A percentile compares a stretch with the other conserved stretches of the same genome.
These are phyloP conservation scores for Gymnoscelis rufifasciata DNA, from an alignment of 2,888 invertebrate species.

Conservation along the genomic window DNA sequence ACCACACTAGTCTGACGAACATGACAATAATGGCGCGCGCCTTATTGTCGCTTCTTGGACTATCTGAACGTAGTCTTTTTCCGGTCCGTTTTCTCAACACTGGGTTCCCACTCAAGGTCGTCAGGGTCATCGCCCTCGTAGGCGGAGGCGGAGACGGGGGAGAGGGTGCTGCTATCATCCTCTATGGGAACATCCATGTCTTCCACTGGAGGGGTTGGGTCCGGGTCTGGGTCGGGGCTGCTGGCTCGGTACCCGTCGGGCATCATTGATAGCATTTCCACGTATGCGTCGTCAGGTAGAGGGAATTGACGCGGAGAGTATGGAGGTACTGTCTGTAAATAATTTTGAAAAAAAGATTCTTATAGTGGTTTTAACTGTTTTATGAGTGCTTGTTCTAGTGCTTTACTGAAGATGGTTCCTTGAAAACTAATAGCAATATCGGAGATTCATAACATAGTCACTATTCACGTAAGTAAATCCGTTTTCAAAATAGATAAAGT, in stretches of 20 bases:
- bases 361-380: too few relatives aligned
- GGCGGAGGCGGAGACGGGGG: conserved; percentile 45
- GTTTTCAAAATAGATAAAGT: too few relatives aligned
- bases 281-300: conserved; percentile 83
- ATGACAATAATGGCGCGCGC: conserved; percentile 4
- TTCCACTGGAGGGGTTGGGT: conserved; percentile 42
- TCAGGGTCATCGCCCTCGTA: conserved; percentile 90
- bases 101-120: conserved; percentile 89
- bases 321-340: conserved; percentile 81
- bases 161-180: conserved; percentile 26
- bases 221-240: conserved; percentile 5
- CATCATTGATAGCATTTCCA: conserved; percentile 84
- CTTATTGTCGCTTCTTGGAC: conserved; percentile 23
- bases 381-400: too few relatives aligned
- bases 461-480: too few relatives aligned
- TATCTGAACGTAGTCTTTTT: conserved; percentile 53
- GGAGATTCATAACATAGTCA: too few relatives aligned
- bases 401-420: too few relatives aligned
- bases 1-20: background rate
- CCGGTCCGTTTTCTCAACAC: conserved; percentile 51
- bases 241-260: conserved; percentile 79
- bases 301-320: conserved; percentile 88
- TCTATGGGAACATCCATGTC: conserved; percentile 28
- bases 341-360: background rate
- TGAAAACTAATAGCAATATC: too few relatives aligned